Base-by-base conservation (phyloP, 2,797 vertebrate genomes). In the Heterohyrax brucei region DNA sequence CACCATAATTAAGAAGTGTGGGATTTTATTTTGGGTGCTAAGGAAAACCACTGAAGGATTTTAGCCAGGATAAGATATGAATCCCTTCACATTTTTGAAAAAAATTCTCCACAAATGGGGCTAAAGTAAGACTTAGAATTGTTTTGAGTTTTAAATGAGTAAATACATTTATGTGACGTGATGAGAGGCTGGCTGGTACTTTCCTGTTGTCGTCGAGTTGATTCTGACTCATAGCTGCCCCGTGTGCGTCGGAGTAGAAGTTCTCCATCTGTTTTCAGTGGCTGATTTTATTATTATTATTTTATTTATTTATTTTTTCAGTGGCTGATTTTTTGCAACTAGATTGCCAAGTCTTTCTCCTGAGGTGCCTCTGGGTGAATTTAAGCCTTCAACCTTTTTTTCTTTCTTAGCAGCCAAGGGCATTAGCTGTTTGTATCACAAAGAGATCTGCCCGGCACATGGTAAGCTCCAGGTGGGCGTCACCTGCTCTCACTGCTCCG, bases 31-130 rank as follows among this genome's bases (percentile, higher is more conserved):
- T 24, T 30, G 61, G 48, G 13, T 75, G 48, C 30, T 75, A 62
- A 78, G 24, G 39, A 93, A 92, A 93, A 93, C 22, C 72, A 89
- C 0, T 16, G 16, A 81, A 82, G 28, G 64, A n/a, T 46, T 75
- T 82, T n/a, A 82, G 39, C 10, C n/a, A 89, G 53, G 56, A 46
- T 70, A 48, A 44, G 56, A n/a, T 33, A 70, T 14, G 14, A 46
- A 26, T 19, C 78, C 62, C 82, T 78, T 81, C 30, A 30, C 33
- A 72, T 13, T 85, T 91, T 66, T 39, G 39, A 39, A 5, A 33
- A 59, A 85, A 91, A 66, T 18, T 53, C 39, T 72, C 26, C 39
- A 39, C 30, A 33, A 75, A 26, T 14, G 70, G 12, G 19, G 19
- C 18, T 14, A 26, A 66, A 48, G 16, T 22, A n/a, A 28, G 70